Conservation (phyloP, 2,797 vertebrate genomes). For the Vipera ursinii region DNA sequence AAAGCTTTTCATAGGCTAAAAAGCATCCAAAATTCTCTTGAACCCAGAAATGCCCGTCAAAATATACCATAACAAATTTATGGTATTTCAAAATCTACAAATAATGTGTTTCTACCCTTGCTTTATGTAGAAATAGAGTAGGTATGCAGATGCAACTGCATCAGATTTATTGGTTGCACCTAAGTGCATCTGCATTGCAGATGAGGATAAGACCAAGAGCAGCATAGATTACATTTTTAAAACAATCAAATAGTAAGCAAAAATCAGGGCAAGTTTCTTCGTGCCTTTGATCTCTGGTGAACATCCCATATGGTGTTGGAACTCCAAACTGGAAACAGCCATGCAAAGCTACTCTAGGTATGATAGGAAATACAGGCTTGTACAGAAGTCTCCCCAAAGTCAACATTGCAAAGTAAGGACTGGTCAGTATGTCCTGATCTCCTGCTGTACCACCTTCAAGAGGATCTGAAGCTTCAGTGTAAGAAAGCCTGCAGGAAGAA, state of each 20-base stretch:
- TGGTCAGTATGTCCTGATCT: conserved; percentile 69
- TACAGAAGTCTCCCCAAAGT: not conserved
- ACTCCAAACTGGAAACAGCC: not conserved
- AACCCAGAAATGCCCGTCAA: not conserved
- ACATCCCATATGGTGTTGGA: not conserved
- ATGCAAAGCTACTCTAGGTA: too few relatives aligned
- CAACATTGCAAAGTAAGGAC: not conserved
- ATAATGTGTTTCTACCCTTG: not conserved
- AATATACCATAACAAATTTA: not conserved
- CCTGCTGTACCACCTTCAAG: conserved; percentile 71
- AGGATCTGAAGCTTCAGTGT: conserved; percentile 69
- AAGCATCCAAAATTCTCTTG: not conserved
- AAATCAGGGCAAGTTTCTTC: not conserved
- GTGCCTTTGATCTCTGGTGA: conserved; percentile 1
- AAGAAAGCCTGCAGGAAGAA: conserved; percentile 58
- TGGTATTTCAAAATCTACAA: not conserved
- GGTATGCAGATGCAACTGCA: not conserved
- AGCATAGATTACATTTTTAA: not conserved
- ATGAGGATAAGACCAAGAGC: not conserved
- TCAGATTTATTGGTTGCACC: not conserved
- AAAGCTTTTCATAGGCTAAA: not conserved
- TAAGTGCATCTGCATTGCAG: not conserved
- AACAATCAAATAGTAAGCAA: not conserved
- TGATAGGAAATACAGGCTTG: not conserved
- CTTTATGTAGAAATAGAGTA: not conserved